phyloP scores from a whole-genome alignment of 2,797 vertebrate species.

The Coracias cyanogaster region DNA sequence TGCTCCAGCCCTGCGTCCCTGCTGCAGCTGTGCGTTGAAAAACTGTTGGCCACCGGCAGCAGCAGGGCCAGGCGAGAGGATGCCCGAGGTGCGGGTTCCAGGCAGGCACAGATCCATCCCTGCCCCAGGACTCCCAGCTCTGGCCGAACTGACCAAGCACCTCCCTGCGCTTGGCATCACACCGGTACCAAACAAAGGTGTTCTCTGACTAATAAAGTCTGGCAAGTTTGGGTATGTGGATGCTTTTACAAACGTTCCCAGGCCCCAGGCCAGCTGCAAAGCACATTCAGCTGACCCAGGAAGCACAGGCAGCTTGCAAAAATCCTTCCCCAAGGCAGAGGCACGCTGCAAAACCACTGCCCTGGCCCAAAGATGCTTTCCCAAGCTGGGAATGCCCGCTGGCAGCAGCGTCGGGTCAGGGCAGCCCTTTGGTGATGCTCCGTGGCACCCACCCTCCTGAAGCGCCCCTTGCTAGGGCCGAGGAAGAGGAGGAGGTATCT shows the following conservation, averaged over 20 bases:
- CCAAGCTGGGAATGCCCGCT: neutral
- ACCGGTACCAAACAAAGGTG: rapidly evolving
- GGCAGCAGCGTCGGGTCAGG: neutral
- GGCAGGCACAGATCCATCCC: rapidly evolving
- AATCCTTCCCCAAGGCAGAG: neutral
- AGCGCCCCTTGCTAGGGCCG: neutral
- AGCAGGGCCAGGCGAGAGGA: neutral
- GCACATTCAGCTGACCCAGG: neutral
- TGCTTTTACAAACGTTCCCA: neutral
- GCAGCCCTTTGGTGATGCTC: neutral
- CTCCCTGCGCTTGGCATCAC: neutral
- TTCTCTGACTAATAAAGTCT: neutral
- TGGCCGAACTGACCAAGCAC: rapidly evolving
- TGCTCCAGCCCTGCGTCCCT: rapidly evolving
- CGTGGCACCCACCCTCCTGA: neutral
- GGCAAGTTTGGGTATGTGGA: neutral
- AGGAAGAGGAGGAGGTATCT: neutral
- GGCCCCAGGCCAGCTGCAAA: neutral
- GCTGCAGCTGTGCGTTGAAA: rapidly evolving
- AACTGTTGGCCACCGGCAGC: neutral
- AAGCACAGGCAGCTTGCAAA: neutral
- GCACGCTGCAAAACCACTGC: neutral
- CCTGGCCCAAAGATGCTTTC: neutral
- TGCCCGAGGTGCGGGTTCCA: rapidly evolving
- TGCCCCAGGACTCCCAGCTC: neutral